A percentile compares a stretch with the other conserved stretches of the same genome.
Conservation (phyloP, 2,797 vertebrate genomes). For the Hypotaenidia philippensis region DNA sequence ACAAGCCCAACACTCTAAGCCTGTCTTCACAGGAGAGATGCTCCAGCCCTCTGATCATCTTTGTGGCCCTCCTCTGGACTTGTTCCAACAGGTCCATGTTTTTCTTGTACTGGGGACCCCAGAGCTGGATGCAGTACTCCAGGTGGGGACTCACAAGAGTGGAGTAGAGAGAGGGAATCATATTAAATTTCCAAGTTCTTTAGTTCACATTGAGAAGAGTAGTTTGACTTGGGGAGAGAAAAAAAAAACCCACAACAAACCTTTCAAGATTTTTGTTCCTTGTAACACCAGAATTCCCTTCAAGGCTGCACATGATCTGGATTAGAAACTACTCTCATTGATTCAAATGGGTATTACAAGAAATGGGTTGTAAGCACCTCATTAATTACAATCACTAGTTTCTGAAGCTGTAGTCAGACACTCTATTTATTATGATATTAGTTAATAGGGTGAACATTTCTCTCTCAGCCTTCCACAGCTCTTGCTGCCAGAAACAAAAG, state of each 20-base stretch:
- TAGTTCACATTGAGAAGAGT: neutral
- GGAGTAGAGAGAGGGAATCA: too few relatives aligned
- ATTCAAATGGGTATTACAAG: neutral
- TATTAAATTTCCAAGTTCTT: neutral
- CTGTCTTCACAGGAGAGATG: too few relatives aligned
- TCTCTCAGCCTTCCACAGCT: conserved; percentile 10
- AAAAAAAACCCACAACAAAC: too few relatives aligned
- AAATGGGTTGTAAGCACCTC: conserved; percentile 21
- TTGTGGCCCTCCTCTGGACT: too few relatives aligned
- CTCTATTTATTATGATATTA: neutral
- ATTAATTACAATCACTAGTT: conserved; percentile 21
- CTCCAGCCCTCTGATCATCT: too few relatives aligned
- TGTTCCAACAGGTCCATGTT: too few relatives aligned
- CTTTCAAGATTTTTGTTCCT: neutral
- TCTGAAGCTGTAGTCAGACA: conserved; percentile 7
- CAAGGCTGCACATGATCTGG: neutral
- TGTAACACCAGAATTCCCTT: neutral
- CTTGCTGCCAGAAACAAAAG: conserved; percentile 7
- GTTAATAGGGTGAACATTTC: conserved; percentile 1
- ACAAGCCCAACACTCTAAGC: too few relatives aligned
- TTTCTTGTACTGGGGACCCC: too few relatives aligned
- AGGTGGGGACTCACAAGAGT: too few relatives aligned
- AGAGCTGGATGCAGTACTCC: too few relatives aligned
- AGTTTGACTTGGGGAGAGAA: neutral
- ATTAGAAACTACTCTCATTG: neutral